A percentile compares a stretch with the other conserved stretches of the same genome.
Conservation (phyloP, 2,113 vertebrate species). For the Python bivittatus region DNA sequence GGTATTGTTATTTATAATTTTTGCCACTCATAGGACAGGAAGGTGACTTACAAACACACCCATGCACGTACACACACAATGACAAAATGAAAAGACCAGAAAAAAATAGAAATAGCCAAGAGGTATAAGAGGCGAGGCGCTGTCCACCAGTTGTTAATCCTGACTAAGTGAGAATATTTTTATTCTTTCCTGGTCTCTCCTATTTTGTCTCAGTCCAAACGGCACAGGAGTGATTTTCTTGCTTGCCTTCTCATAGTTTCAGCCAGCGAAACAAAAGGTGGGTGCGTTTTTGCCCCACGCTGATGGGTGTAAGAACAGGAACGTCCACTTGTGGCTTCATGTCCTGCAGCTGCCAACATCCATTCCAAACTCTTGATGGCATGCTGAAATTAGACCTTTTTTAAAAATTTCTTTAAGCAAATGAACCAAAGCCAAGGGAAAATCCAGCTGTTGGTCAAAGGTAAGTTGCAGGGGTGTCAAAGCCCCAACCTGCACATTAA, state of each 20-base stretch:
- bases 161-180: background rate
- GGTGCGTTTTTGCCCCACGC: too few species aligned
- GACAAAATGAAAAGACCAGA: background rate
- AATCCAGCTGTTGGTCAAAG: background rate
- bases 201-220: background rate
- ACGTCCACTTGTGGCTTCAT: background rate
- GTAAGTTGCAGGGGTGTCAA: too few species aligned
- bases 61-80: background rate
- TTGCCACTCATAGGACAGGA: background rate
- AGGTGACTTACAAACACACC: background rate
- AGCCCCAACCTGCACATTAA: too few species aligned
- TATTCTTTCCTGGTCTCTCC: background rate
- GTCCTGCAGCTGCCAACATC: background rate
- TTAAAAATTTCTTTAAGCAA: background rate
- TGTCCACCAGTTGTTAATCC: background rate
- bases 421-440: background rate
- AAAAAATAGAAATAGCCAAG: background rate
- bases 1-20: background rate
- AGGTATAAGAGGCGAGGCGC: background rate
- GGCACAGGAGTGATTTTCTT: background rate
- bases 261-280: too few species aligned
- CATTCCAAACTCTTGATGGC: background rate
- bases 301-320: too few species aligned
- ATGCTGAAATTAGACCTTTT: background rate
- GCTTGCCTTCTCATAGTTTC: too few species aligned